Base-by-base conservation (phyloP, 2,113 vertebrate genomes). In the Junco hyemalis region DNA sequence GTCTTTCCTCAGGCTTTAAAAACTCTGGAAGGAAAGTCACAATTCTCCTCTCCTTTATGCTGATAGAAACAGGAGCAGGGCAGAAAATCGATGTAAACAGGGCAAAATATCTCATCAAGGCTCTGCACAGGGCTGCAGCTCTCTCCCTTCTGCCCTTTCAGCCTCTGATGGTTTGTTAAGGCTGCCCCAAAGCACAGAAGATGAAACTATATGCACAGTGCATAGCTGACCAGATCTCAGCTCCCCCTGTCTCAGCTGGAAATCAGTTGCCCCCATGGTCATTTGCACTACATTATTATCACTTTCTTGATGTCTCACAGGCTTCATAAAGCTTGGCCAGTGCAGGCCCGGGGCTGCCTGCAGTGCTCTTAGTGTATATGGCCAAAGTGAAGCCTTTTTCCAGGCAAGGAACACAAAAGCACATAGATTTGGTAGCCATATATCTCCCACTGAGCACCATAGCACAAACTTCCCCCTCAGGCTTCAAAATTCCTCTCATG, bases 391-490 rank as follows among this genome's bases (percentile, higher is more conserved):
- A 17, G 17, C 18, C 42, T 65, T 86, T 69, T 77, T 47, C 50
- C 33, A 48, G 29, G 33, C 12, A 57, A 36, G 12, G 33, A 77
- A 59, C 17, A 24, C 29, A 45, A 54, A 38, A 35, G 6, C 14
- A 17, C 21, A 38, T 1, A 17, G 19, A 17, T 45, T 63, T 79
- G 8, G 25, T 61, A 47, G 13, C 26, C 36, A 59, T 14, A 2
- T 50, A n/a, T 24, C 13, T 47, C 11, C 19, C 14, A 29, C 16
- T 19, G 18, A 48, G 14, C 14, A 16, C 33, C 18, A 51, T 5
- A 53, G 54, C 18, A 57, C 11, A 24, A 12, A 19, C 17, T 63
- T 69, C 10, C 2, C 4, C 24, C 6, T 1, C 0, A 47, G 53
- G 16, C 25, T 69, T 85, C 36, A 80, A 60, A 93, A 66, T 66